Evolutionary conservation across 2,888 invertebrate genomes (phyloP), one percentile per base, ranked within the genome.

Genomic region (Dynastes hyllus): DNA sequence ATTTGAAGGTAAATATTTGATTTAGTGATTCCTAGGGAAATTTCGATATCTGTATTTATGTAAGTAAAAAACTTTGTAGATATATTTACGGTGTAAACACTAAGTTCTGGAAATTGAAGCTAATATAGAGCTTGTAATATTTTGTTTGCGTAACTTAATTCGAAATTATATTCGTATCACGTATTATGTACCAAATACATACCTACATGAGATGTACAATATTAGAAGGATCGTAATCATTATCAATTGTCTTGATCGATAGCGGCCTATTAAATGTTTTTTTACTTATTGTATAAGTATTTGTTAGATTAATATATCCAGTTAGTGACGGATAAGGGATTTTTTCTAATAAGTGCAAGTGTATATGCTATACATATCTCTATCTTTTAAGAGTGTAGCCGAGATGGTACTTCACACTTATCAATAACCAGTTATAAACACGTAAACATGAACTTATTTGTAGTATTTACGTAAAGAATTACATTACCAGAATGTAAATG

Each of bases 1-100:
- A 27, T 51, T 29, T 27, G 22, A 51, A 69, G 3, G 69, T 69
- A 69, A 69, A 69, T 69, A 69, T 69, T 69, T 69, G 29, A 69
- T 40, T 50, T 69, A 51, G 51, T 69, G 51, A 51, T 51, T 66
- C 4, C 37, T 40, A 66, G 13, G 37, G 55, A 66, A 29, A 13
- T 51, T 50, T 50, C 51, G 37, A 66, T 40, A 37, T 55, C n/a
- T n/a, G 6, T 11, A n/a, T 63, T 63, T 63, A n/a, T 63, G 9
- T 63, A 32, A 63, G 63, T 32, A 63, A 63, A 45, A 32, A 32
- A 13, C 13, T 13, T 22, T 32, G 3, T 2, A 11, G 8, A 11
- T 63, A 63, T 63, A 45, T 45, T 11, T 45, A 45, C 8, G 2
- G 45, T 9, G 45, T 45, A 5, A 45, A 45, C 8, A 11, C 45